phyloP scores from a whole-genome alignment of 1,140 invertebrate species.

The Leptoteleia sp. region DNA sequence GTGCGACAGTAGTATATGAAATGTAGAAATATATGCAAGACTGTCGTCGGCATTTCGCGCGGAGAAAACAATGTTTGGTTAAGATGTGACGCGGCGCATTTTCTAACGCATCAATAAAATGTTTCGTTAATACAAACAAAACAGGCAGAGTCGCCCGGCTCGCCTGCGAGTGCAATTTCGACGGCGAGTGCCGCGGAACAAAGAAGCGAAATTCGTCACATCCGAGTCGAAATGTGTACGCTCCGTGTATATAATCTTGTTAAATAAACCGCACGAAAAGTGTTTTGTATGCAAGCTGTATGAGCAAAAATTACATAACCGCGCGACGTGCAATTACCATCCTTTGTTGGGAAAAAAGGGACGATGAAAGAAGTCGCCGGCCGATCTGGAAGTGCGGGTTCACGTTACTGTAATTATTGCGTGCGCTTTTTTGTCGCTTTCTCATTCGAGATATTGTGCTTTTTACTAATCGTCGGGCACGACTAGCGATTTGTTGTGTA shows the following conservation, averaged over 20 bases:
- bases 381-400: background rate
- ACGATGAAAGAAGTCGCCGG: conserved; percentile 13
- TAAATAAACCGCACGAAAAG: conserved; percentile 28
- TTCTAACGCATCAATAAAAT: conserved; percentile 24
- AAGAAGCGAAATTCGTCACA: conserved; percentile 32
- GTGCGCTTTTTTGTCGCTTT: conserved; percentile 1
- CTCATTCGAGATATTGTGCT: background rate
- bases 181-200: conserved; percentile 3
- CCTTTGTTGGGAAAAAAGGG: conserved; percentile 26
- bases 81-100: conserved; percentile 4
- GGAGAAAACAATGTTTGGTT: conserved; percentile 36
- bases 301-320: conserved; percentile 41
- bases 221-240: conserved; percentile 23
- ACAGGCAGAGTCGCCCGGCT: background rate
- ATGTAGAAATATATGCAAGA: conserved; percentile 39
- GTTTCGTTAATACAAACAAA: conserved; percentile 21
- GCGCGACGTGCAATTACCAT: conserved; percentile 20
- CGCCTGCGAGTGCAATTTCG: conserved; percentile 14
- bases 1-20: conserved; percentile 7
- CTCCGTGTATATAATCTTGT: conserved; percentile 31
- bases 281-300: conserved; percentile 38
- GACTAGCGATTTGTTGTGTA: conserved; percentile 2
- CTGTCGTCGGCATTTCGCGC: background rate
- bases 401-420: conserved; percentile 9
- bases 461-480: conserved; percentile 3